Percentiles rank a stretch among this genome's conserved stretches.
Conservation (phyloP, 2,113 vertebrate species). For the Pterocles gutturalis region DNA sequence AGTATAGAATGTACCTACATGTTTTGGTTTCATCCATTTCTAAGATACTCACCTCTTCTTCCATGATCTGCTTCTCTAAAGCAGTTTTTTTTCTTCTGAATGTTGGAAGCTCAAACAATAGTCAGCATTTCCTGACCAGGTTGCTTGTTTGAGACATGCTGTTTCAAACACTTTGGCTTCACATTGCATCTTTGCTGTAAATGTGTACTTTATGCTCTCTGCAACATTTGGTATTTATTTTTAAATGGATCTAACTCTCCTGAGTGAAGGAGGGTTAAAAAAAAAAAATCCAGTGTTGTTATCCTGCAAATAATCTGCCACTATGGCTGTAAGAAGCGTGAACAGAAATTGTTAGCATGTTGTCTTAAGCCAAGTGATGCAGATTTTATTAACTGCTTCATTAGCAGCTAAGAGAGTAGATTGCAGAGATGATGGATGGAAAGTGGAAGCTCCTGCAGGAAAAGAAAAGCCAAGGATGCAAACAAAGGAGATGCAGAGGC, state of each 20-base stretch:
- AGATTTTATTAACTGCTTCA: slow-evolving; percentile 51
- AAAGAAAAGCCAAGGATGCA: not conserved
- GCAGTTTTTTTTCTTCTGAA: not conserved
- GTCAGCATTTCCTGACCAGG: not conserved
- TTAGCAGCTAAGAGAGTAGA: slow-evolving; percentile 11
- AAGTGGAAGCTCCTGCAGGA: not conserved
- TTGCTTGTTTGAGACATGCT: not conserved
- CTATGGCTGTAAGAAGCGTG: slow-evolving; percentile 44
- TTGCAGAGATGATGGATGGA: not conserved
- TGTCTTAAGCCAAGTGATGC: slow-evolving; percentile 43
- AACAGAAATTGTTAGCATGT: slow-evolving; percentile 35
- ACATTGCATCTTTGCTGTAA: not conserved
- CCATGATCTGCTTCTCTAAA: not conserved
- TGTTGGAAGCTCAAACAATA: not conserved
- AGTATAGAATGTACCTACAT: not conserved
- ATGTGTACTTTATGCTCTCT: slow-evolving; percentile 1
- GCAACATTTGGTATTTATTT: not conserved
- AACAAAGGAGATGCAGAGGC: not conserved
- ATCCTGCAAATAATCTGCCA: slow-evolving; percentile 39
- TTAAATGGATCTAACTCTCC: slow-evolving; percentile 3
- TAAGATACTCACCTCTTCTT: not conserved
- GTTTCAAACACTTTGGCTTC: not conserved
- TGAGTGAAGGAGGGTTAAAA: slow-evolving; percentile 23
- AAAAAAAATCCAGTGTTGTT: slow-evolving; percentile 28
- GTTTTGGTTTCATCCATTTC: not conserved